Base-by-base conservation (phyloP, 2,888 invertebrate genomes). In the Amphiduros pacificus region DNA sequence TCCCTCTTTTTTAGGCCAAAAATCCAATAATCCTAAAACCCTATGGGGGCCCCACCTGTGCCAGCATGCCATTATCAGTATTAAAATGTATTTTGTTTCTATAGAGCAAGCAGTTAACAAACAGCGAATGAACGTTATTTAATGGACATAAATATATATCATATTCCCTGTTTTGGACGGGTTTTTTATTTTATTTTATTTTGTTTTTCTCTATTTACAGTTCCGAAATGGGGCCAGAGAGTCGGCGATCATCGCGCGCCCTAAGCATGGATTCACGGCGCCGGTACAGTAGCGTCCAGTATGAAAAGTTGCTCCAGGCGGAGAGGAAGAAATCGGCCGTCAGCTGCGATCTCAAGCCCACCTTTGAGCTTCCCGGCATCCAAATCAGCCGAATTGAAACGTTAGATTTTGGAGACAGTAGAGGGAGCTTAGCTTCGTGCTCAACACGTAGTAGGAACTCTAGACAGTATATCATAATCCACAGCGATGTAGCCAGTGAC, bases 361-460 rank as follows among this genome's bases (percentile, higher is more conserved):
- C 52, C 22, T 65, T 65, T 48, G 65, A 66, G 22, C 48, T 67
- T 2, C 67, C 67, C 3, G 70, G 70, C 14, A 70, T 70, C 29
- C 66, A 70, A 62, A 70, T 70, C 62, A 70, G 70, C 58, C 60
- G 70, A 9, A 61, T 69, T 9, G 70, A 70, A 41, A 70, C 70
- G 9, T 53, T 70, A 32, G 70, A 70, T 44, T 54, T 60, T 27
- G 67, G 64, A 28, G 64, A 62, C 55, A 56, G 61, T 24, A 27
- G 63, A 11, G 54, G 52, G 17, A 55, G 55, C 49, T 14, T 63
- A 29, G 55, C 54, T 27, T 66, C 59, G 22, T 22, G 59, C 48
- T 59, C 53, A 52, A 59, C 59, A 2, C 32, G 32, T 36, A 58
- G 58, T 36, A 49, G 58, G 17, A 58, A 50, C 50, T 58, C 58